These are phyloP conservation scores for Sander lucioperca DNA, from an alignment of 2,113 vertebrate genomes.

Conservation along the genomic window DNA sequence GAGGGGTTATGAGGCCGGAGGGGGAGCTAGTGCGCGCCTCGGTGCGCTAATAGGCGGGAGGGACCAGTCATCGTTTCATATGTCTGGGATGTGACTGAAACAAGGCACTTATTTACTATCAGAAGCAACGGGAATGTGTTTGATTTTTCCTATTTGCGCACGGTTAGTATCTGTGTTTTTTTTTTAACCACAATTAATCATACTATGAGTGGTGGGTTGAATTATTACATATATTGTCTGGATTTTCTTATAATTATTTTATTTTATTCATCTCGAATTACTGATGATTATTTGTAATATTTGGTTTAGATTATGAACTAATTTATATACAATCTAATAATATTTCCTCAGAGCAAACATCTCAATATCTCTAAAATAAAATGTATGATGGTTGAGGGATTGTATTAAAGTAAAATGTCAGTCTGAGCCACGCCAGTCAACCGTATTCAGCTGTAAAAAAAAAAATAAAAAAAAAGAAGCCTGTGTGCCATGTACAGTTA, in stretches of 20 bases:
- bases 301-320: neutral
- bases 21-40: conserved; percentile 85
- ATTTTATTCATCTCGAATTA: neutral
- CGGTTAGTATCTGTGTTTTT: neutral
- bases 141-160: neutral
- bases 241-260: neutral
- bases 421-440: neutral
- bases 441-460: conserved; percentile 14
- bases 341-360: neutral
- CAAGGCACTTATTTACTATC: conserved; percentile 41
- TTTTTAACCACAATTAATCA: neutral
- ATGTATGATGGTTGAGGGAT: neutral
- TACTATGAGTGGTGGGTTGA: neutral
- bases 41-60: conserved; percentile 80
- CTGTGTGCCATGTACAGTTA: neutral
- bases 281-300: neutral
- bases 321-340: neutral
- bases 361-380: neutral
- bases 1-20: conserved; percentile 80
- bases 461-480: neutral
- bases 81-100: conserved; percentile 38
- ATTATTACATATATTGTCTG: neutral
- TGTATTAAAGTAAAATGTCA: conserved; percentile 21
- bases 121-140: neutral
- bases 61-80: conserved; percentile 74